Base-by-base conservation (phyloP, 2,113 vertebrate species). In the Oophaga pumilio region DNA sequence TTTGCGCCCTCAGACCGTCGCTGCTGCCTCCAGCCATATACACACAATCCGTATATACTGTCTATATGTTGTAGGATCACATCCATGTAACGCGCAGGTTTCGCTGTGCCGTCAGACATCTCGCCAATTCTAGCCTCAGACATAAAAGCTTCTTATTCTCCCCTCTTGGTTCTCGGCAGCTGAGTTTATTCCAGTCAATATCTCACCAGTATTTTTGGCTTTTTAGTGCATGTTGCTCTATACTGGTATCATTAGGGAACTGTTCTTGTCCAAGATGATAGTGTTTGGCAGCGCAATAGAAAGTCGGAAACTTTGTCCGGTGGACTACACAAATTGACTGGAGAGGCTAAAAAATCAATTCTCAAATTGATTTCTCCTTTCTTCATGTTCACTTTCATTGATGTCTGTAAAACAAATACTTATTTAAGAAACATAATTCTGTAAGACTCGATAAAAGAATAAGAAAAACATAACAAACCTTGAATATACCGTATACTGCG, bases 311-410 rank as follows among this genome's bases (percentile, higher is more conserved):
- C 43, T 50, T 66, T 84, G 50, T 71, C 62, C 43, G 52, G 4
- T 84, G 82, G n/a, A 69, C 82, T 71, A 84, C 62, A 71, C 49
- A 71, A 84, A 82, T 50, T 82, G 80, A 82, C 57, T 84, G 59
- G 33, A 71, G 66, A 71, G 24, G 28, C 82, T 9, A 53, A 68
- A 84, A 84, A 71, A 84, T 71, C 66, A 84, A 84, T 84, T 12
- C 14, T 53, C 60, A 82, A 22, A 82, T 82, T 50, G 80, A 84
- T 84, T 84, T 84, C 50, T 71, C 66, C 28, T 84, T 56, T 71
- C 14, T 71, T 53, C 82, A 28, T 84, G 66, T 71, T 71, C 82
- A 18, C 8, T 84, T 66, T 84, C 50, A 69, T 84, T 71, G 43
- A 71, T 28, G 82, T 71, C 64, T 84, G n/a, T 56, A 71, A 84